These are phyloP conservation scores for Stegodyphus dumicola DNA, from an alignment of 1,140 invertebrate species.

Conservation along the genomic window DNA sequence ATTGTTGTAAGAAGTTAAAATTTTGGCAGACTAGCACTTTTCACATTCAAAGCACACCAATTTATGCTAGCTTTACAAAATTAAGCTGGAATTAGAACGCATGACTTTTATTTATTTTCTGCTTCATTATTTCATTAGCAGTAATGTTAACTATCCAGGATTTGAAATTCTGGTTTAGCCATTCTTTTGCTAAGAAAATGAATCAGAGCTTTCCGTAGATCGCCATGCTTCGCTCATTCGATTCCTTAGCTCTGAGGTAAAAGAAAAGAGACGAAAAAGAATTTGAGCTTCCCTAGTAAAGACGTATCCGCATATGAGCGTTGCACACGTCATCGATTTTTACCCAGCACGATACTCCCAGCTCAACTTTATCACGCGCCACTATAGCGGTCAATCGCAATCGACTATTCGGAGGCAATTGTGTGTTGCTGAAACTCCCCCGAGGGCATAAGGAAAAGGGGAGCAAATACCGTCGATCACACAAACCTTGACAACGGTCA, in stretches of 20 bases:
- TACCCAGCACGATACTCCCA: conserved; percentile 11
- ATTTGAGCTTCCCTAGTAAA: not conserved
- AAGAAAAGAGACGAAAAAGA: not conserved
- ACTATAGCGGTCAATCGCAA: conserved; percentile 51
- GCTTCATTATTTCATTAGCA: no score
- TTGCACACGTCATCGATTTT: conserved; percentile 36
- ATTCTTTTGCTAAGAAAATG: no score
- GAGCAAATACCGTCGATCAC: conserved; percentile 22
- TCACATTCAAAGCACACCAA: no score
- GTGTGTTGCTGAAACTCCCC: conserved; percentile 28
- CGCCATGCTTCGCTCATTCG: no score
- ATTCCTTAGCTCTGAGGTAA: not conserved
- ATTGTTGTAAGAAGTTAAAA: no score
- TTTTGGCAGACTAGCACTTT: no score
- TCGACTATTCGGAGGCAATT: conserved; percentile 41
- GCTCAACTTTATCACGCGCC: conserved; percentile 47
- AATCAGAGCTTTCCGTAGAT: no score
- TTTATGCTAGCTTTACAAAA: no score
- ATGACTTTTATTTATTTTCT: no score
- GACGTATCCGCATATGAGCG: not conserved
- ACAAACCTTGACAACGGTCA: not conserved
- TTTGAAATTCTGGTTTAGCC: no score
- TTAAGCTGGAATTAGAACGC: no score
- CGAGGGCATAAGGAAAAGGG: conserved; percentile 11
- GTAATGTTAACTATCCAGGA: no score